phyloP scores from a whole-genome alignment of 2,797 vertebrate species.

The Hemibagrus guttatus region DNA sequence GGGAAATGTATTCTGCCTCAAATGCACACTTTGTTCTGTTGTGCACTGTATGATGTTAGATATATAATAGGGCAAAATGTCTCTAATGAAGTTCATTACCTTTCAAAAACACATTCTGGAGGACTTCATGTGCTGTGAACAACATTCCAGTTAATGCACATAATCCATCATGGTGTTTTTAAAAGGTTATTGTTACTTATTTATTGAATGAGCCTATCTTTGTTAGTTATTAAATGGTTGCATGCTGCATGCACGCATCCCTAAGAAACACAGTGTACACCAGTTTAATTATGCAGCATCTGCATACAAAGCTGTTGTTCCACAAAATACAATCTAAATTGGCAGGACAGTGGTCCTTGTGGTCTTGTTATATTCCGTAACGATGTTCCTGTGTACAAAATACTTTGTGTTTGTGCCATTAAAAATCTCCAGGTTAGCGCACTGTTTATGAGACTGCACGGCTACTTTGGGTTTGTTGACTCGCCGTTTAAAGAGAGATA shows the following conservation, averaged over 20 bases:
- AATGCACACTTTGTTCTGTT: conserved; percentile 8
- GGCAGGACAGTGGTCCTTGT: conserved; percentile 7
- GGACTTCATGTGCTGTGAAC: conserved; percentile 14
- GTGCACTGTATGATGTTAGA: not conserved
- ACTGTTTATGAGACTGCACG: not conserved
- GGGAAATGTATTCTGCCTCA: not conserved
- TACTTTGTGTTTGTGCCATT: not conserved
- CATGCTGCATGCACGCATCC: conserved; percentile 6
- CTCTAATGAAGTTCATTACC: conserved; percentile 19
- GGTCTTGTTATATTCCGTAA: conserved; percentile 19
- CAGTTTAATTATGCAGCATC: conserved; percentile 13
- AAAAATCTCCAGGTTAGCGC: not conserved
- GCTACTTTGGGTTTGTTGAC: not conserved
- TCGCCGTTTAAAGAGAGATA: not conserved
- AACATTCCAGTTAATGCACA: conserved; percentile 18
- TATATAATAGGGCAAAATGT: not conserved
- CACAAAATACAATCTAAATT: conserved; percentile 25
- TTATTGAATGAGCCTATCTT: conserved; percentile 15
- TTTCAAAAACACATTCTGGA: not conserved
- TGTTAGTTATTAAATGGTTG: conserved; percentile 20
- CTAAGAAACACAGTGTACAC: not conserved
- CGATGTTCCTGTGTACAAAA: conserved; percentile 15
- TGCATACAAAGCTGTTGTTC: not conserved
- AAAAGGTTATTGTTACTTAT: conserved; percentile 33
- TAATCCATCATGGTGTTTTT: conserved; percentile 25